These are phyloP conservation scores for Lutraria rhynchaena DNA, from an alignment of 1,140 invertebrate species.

Conservation along the genomic window DNA sequence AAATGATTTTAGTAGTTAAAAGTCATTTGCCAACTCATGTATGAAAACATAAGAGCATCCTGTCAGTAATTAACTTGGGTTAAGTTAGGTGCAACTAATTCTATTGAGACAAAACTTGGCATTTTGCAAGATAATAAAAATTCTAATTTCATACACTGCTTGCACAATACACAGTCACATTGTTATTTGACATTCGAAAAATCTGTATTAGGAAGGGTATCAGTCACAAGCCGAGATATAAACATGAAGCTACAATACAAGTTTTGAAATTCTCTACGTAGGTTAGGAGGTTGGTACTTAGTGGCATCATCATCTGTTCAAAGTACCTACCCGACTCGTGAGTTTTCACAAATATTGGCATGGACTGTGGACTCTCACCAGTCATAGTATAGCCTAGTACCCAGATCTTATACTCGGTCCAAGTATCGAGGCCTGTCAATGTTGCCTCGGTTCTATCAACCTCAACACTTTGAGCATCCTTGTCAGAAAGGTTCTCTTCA, in stretches of 20 bases:
- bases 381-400: constrained; percentile 95
- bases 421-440: constrained; percentile 94
- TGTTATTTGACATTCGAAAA: not conserved
- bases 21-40: too few relatives aligned
- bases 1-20: not conserved
- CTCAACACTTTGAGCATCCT: constrained; percentile 89
- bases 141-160: constrained; percentile 14
- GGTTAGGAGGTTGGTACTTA: constrained; percentile 46
- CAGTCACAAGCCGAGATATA: constrained; percentile 16
- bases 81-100: constrained; percentile 30
- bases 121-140: constrained; percentile 14
- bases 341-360: constrained; percentile 94
- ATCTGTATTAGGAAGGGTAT: not conserved
- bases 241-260: constrained; percentile 26
- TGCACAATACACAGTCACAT: constrained; percentile 5
- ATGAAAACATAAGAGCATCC: not conserved
- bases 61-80: constrained; percentile 14
- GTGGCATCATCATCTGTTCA: constrained; percentile 14
- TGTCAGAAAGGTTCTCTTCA: constrained; percentile 86
- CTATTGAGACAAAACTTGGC: constrained; percentile 11
- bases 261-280: constrained; percentile 19
- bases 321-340: constrained; percentile 98
- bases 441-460: constrained; percentile 87
- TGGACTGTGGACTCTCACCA: constrained; percentile 90
- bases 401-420: constrained; percentile 98